Evolutionary conservation across 2,888 invertebrate species (phyloP).

Genomic region (Acrocera orbiculus): DNA sequence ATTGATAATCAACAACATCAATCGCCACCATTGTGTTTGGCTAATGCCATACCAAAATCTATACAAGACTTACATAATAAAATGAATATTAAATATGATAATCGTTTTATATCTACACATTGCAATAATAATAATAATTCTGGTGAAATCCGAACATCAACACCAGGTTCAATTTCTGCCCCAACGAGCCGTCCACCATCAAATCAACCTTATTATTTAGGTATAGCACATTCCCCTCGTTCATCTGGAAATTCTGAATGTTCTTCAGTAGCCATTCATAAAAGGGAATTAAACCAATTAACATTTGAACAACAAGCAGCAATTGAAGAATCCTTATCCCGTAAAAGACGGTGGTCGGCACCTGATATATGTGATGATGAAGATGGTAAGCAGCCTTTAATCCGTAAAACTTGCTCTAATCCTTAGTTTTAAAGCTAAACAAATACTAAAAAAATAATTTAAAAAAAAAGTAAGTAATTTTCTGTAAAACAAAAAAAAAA

Average conservation of each 20-base stretch:
- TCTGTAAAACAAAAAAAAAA: no score
- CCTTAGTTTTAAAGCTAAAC: background rate
- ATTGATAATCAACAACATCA: no score
- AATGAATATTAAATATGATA: constrained; percentile 8
- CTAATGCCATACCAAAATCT: constrained; percentile 5
- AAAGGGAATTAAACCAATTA: constrained; percentile 1
- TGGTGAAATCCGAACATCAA: constrained; percentile 5
- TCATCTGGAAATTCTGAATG: constrained; percentile 1
- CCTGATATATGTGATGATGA: constrained; percentile 34
- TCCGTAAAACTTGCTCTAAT: constrained; percentile 8
- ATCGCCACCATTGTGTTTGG: background rate
- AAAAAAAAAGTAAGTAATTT: no score
- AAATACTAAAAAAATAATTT: no score
- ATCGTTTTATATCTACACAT: constrained; percentile 7
- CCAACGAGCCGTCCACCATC: constrained; percentile 8
- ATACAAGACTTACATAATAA: constrained; percentile 8
- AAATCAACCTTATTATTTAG: constrained; percentile 10
- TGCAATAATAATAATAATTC: constrained; percentile 1
- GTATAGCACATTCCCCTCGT: background rate
- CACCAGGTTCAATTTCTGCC: constrained; percentile 5
- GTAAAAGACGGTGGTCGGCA: constrained; percentile 33
- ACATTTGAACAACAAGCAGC: constrained; percentile 9
- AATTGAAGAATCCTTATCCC: constrained; percentile 20
- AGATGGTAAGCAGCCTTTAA: constrained; percentile 12
- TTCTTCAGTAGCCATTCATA: constrained; percentile 2